Conservation (phyloP, 2,888 invertebrate genomes). For the Eristalis tenax region DNA sequence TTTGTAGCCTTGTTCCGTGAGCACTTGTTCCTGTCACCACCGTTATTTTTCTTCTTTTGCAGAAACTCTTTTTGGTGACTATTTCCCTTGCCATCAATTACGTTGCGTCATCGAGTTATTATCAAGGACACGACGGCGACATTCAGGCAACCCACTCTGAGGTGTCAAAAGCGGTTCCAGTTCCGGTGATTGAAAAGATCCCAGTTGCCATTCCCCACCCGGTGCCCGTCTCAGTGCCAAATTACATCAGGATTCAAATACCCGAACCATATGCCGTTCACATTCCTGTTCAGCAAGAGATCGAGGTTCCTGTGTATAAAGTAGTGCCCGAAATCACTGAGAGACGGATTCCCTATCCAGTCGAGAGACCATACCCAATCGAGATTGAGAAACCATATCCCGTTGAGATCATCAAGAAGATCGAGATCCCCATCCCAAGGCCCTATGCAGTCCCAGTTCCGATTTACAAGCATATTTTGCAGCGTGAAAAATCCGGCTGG, state of each 20-base stretch:
- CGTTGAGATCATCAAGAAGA: conserved; percentile 88
- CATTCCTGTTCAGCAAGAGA: conserved; percentile 86
- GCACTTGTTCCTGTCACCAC: neutral
- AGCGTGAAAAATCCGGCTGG: conserved; percentile 80
- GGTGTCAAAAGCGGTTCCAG: conserved; percentile 86
- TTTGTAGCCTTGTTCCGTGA: neutral
- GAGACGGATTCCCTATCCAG: conserved; percentile 88
- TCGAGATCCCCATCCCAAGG: conserved; percentile 86
- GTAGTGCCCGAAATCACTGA: conserved; percentile 88
- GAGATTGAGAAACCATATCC: conserved; percentile 89
- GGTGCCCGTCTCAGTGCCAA: conserved; percentile 86
- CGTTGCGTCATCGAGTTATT: conserved; percentile 25
- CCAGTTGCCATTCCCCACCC: conserved; percentile 89
- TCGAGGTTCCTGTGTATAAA: conserved; percentile 88
- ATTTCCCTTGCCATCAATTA: conserved; percentile 29
- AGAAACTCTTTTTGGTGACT: conserved; percentile 40
- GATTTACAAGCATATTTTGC: conserved; percentile 88
- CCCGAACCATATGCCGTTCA: conserved; percentile 90
- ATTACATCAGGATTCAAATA: conserved; percentile 85
- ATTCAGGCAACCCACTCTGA: conserved; percentile 83
- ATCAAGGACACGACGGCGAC: conserved; percentile 27
- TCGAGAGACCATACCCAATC: conserved; percentile 86
- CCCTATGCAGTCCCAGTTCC: conserved; percentile 89
- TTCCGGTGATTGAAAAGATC: conserved; percentile 87
- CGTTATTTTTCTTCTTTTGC: neutral